Percentiles rank a stretch among this genome's conserved stretches.
phyloP scores from a whole-genome alignment of 2,888 invertebrate genomes.

The Spisula subtruncata region DNA sequence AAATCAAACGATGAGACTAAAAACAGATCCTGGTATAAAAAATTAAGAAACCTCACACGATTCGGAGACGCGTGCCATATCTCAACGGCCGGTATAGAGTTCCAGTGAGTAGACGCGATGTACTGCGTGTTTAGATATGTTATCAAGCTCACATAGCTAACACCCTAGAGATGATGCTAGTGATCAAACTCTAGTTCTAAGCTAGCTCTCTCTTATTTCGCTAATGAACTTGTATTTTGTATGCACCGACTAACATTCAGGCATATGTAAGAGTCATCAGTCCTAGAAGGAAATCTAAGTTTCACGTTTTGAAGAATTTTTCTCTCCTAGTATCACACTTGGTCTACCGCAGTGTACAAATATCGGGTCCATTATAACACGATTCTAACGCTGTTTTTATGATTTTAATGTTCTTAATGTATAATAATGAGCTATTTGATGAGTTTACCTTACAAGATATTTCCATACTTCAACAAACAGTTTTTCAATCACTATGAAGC shows the following conservation, averaged over 20 bases:
- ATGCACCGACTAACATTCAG: constrained; percentile 51
- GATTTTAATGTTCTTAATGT: constrained; percentile 66
- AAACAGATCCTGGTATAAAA: constrained; percentile 5
- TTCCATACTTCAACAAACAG: constrained; percentile 43
- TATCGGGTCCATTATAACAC: constrained; percentile 68
- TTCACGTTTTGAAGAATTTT: constrained; percentile 59
- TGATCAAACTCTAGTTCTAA: constrained; percentile 42
- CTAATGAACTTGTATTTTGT: constrained; percentile 64
- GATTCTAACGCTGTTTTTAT: constrained; percentile 58
- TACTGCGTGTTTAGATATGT: constrained; percentile 56
- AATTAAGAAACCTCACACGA: constrained; percentile 52
- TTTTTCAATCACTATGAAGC: constrained; percentile 36
- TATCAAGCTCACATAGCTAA: constrained; percentile 54
- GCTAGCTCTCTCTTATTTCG: constrained; percentile 46
- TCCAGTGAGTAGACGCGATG: constrained; percentile 28
- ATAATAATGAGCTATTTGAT: constrained; percentile 66
- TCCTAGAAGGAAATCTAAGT: constrained; percentile 47
- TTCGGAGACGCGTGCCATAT: constrained; percentile 56
- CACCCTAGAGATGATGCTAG: constrained; percentile 45
- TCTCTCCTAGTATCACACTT: constrained; percentile 48
- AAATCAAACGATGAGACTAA: constrained; percentile 2
- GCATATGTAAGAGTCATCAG: constrained; percentile 63
- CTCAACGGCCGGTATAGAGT: constrained; percentile 48
- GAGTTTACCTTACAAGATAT: constrained; percentile 43
- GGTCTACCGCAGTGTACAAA: constrained; percentile 68